These are phyloP conservation scores for Acrocera orbiculus DNA, from an alignment of 2,888 invertebrate genomes.

Conservation along the genomic window DNA sequence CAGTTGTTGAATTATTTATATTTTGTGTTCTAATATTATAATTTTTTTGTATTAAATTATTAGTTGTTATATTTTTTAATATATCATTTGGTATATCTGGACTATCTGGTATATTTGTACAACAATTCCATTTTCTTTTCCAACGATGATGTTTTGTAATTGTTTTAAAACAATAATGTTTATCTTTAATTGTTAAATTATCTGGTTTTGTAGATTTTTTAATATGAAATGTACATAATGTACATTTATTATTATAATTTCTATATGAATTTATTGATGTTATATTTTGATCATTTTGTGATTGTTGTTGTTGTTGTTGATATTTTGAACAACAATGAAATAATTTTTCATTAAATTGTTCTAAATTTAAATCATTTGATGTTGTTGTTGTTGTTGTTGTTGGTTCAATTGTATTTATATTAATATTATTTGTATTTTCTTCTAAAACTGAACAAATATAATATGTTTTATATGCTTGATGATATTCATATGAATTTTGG, in stretches of 20 bases:
- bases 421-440: conserved; percentile 23
- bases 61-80: conserved; percentile 23
- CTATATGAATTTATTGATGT: conserved; percentile 16
- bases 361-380: conserved; percentile 7
- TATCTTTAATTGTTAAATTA: conserved; percentile 13
- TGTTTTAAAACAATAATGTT: conserved; percentile 22
- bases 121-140: conserved; percentile 41
- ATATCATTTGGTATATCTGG: conserved; percentile 38
- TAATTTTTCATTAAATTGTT: conserved; percentile 17
- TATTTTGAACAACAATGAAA: conserved; percentile 32
- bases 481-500: conserved; percentile 28
- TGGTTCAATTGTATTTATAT: conserved; percentile 17
- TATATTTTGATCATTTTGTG: conserved; percentile 17
- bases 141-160: conserved; percentile 32
- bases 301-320: conserved; percentile 16
- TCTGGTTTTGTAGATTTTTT: conserved; percentile 18
- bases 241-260: conserved; percentile 29
- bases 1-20: conserved; percentile 2
- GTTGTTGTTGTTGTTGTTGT: conserved; percentile 16
- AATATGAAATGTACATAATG: conserved; percentile 29
- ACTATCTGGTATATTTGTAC: conserved; percentile 39
- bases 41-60: conserved; percentile 10
- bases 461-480: conserved; percentile 24
- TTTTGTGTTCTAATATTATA: conserved; percentile 7
- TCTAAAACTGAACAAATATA: conserved; percentile 36